Conservation (phyloP, 1,140 invertebrate species). For the Drosophila serrata region DNA sequence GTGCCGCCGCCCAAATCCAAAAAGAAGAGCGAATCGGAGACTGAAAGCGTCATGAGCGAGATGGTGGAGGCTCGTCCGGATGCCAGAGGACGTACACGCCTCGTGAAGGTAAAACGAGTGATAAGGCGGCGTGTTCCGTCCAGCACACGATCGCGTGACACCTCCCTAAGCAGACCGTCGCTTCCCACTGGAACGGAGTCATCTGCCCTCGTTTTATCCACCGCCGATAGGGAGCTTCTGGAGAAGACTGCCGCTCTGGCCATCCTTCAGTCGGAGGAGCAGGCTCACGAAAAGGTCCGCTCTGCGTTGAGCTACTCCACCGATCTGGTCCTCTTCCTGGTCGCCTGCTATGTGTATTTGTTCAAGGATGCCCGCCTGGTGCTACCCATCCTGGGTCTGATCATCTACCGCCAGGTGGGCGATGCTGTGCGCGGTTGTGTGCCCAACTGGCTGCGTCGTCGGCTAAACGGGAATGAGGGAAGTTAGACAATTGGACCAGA, state of each 20-base stretch:
- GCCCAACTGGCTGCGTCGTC: constrained; percentile 84
- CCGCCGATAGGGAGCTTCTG: constrained; percentile 55
- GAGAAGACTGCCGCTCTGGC: constrained; percentile 58
- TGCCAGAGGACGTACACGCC: constrained; percentile 68
- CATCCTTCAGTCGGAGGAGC: constrained; percentile 86
- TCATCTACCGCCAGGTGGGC: constrained; percentile 91
- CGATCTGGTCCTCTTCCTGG: constrained; percentile 89
- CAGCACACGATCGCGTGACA: constrained; percentile 72
- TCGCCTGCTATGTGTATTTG: constrained; percentile 92
- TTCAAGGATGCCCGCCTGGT: constrained; percentile 92
- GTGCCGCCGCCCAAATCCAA: constrained; percentile 65
- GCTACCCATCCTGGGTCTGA: constrained; percentile 90
- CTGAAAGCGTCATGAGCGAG: constrained; percentile 69
- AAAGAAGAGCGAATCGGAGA: constrained; percentile 54
- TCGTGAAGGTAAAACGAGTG: constrained; percentile 80
- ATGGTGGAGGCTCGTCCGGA: constrained; percentile 71
- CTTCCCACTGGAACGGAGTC: constrained; percentile 16
- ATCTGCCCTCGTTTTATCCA: constrained; percentile 41
- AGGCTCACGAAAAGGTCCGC: constrained; percentile 89
- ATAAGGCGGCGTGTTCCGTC: constrained; percentile 74
- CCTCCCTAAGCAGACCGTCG: constrained; percentile 61
- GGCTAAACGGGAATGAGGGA: constrained; percentile 49
- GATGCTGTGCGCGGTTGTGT: constrained; percentile 87
- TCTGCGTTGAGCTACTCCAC: constrained; percentile 89
- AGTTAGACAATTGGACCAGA: constrained; percentile 22